phyloP scores from a whole-genome alignment of 1,140 invertebrate species.

The Hyphantria cunea region DNA sequence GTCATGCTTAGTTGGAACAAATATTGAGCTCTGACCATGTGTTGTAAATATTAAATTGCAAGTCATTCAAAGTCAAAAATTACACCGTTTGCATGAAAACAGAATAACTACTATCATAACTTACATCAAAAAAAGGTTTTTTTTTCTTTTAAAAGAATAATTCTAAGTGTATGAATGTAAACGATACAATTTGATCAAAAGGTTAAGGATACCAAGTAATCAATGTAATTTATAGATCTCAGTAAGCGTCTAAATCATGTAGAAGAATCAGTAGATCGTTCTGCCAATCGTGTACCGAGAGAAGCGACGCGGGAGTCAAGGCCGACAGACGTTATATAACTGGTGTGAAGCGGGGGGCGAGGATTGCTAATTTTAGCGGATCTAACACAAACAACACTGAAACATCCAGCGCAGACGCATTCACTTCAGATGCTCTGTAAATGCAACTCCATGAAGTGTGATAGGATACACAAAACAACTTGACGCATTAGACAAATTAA shows the following conservation, averaged over 20 bases:
- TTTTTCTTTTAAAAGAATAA: no score
- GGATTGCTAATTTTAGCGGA: conserved; percentile 62
- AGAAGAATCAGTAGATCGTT: conserved; percentile 45
- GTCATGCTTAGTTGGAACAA: conserved; percentile 8
- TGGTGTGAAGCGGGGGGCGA: conserved; percentile 59
- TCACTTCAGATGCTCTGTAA: conserved; percentile 5
- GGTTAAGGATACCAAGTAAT: conserved; percentile 8
- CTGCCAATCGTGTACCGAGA: conserved; percentile 53
- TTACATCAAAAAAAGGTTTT: no score
- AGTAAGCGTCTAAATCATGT: conserved; percentile 23
- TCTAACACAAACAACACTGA: conserved; percentile 40
- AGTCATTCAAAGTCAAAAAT: conserved; percentile 14
- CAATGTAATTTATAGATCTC: conserved; percentile 24
- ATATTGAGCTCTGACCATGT: conserved; percentile 8
- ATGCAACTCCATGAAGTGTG: conserved; percentile 4
- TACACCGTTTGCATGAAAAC: no score
- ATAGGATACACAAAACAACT: background rate
- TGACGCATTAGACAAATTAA: no score
- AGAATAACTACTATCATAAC: no score
- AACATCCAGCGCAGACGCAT: conserved; percentile 32
- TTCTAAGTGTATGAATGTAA: no score
- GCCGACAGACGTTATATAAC: conserved; percentile 75
- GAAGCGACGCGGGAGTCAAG: conserved; percentile 77
- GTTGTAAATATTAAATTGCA: conserved; percentile 15
- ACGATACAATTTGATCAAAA: no score